Base-by-base conservation (phyloP, 1,140 invertebrate genomes). In the Cotesia glomerata region DNA sequence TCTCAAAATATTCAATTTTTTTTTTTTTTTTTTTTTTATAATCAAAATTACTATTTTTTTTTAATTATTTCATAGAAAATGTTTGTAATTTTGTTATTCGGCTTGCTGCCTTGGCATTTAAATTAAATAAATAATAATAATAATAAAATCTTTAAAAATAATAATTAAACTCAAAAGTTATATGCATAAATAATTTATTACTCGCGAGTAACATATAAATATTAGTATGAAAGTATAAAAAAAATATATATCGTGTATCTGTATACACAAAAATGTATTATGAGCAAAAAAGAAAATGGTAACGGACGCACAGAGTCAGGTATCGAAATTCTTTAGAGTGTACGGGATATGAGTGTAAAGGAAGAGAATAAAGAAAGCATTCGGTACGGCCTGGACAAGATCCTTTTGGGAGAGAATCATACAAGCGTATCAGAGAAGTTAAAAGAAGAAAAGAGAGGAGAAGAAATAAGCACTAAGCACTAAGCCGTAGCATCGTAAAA, bases 271-370 rank as follows among this genome's bases (percentile, higher is more conserved):
- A 26, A 26, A 56, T 18, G 1, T 16, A 14, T 13, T n/a, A 18
- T n/a, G 13, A 14, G 7, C 7, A 56, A 56, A 13, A 9, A 9
- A 56, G 39, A 45, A 45, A 45, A 45, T 45, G 11, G 39, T 45
- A 58, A 58, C 56, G 18, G 56, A 58, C 18, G 16, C 34, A 13
- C 8, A 8, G 16, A 65, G 45, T 65, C 63, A 65, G 63, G 63
- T 65, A 65, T 65, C 34, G 45, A 65, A 65, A 65, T 65, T 45
- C 36, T 18, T 65, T 26, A 5, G 36, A 26, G 9, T 9, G n/a
- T 45, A 11, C 26, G 2, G 26, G 26, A n/a, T 45, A 32, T 7
- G 34, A 3, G 62, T 39, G n/a, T 39, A 49, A 34, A 62, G 34
- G 16, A 11, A 8, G 34, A 34, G 32, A 36, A 16, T 14, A 39